Base-by-base conservation (phyloP, 2,797 vertebrate genomes). In the Enteromius argenteus region DNA sequence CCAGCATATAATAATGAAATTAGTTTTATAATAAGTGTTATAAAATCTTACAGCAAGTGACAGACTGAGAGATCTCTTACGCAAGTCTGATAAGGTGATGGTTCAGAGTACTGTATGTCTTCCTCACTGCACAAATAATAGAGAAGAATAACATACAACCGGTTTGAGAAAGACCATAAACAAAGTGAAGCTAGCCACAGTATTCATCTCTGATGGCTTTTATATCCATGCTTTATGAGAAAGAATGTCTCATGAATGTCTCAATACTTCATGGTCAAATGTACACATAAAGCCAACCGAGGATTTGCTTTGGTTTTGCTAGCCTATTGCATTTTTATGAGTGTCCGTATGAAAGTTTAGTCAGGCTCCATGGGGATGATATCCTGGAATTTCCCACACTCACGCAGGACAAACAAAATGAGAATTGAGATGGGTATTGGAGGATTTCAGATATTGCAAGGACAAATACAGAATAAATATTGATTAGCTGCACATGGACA, bases 381-480 rank as follows among this genome's bases (percentile, higher is more conserved):
- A 69, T 74, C 23, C 68, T 32, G 64, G 51, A 80, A 79, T 71
- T 53, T 83, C 46, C 11, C 32, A 30, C 46, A 39, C 68, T 79
- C 79, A 69, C 27, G 8, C 64, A 58, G 44, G 83, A 66, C 81
- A 87, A 85, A 84, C 77, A 83, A 49, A 74, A 39, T 17, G 10
- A 49, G 21, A 19, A 56, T 27, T 35, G 42, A 5, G 27, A 32
- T 5, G 44, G 17, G 19, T n/a, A 44, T 64, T 64, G 73, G n/a
- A 42, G 53, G 51, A 84, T 35, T 84, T 62, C 68, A 56, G 8
- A 81, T 77, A 86, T 79, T 73, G 64, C 46, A 66, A 21, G 62
- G 85, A 71, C 79, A 82, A 83, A 77, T 73, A 77, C 13, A 19
- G 30, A 80, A 44, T 79, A 86, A 83, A 86, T 77, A 80, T 86